Base-by-base conservation (phyloP, 2,797 vertebrate species). In the Protonibea diacanthus region DNA sequence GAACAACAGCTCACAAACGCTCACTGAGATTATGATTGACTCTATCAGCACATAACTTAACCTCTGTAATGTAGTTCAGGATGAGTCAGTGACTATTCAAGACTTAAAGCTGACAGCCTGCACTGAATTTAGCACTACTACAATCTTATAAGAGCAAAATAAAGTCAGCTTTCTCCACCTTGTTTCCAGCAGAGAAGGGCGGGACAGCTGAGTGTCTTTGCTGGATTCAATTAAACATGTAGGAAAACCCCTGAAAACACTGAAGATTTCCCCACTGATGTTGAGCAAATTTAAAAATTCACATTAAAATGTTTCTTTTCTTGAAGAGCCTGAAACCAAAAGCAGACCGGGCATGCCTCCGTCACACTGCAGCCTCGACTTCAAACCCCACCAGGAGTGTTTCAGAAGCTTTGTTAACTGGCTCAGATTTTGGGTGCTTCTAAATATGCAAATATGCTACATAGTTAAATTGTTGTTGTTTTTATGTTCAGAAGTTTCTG, bases 101-200 rank as follows among this genome's bases (percentile, higher is more conserved):
- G 40, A 49, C 12, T 71, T 33, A 52, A 56, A 25, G 20, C 17
- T 9, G 12, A 48, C 20, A 14, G 13, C 38, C n/a, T 27, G 20
- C n/a, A 51, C 40, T 25, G 1, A 66, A 64, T 58, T 63, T 6
- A 76, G 56, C 44, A 53, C 47, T 13, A 40, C 23, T 53, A 40
- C 5, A 17, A 49, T 71, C 48, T 52, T 23, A 61, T 33, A 47
- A 29, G 12, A 49, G 63, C 13, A 23, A 9, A 51, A 59, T 48
- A 62, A 72, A 56, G 6, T 21, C 42, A 53, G 38, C 55, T 75
- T 13, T 21, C 21, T 75, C 18, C 15, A 51, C 10, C 13, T 15
- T 29, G 17, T 45, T 64, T 61, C 57, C 25, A 62, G 71, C 23
- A 38, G 40, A 57, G 60, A 20, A 6, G 4, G 20, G 55, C 11